phyloP scores from a whole-genome alignment of 2,888 invertebrate genomes.

The Eupithecia vulgata region DNA sequence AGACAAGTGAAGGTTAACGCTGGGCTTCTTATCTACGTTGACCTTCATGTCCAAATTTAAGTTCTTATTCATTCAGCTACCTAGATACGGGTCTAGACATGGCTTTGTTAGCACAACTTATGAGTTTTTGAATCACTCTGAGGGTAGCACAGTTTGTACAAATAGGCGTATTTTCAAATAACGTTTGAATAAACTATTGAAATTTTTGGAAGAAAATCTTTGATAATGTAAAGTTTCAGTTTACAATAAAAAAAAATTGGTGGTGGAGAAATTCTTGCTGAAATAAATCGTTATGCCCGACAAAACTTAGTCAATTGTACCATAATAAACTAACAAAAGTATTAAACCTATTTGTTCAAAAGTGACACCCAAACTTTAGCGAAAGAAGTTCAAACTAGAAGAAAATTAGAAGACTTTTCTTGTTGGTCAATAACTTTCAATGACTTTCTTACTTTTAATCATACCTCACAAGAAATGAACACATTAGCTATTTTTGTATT shows the following conservation, averaged over 20 bases:
- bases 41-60: conserved; percentile 3
- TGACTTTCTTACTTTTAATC: background rate
- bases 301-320: background rate
- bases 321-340: background rate
- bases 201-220: background rate
- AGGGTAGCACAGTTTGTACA: background rate
- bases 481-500: too few relatives aligned
- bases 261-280: background rate
- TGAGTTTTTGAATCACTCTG: conserved; percentile 13
- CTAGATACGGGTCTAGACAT: conserved; percentile 9
- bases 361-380: background rate
- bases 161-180: conserved; percentile 12
- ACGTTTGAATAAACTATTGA: conserved; percentile 8
- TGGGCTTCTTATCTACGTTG: background rate
- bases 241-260: background rate
- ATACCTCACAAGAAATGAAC: background rate
- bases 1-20: background rate
- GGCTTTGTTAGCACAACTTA: conserved; percentile 16
- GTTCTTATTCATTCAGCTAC: background rate
- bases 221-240: background rate
- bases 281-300: background rate
- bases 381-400: background rate
- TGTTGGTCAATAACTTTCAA: background rate
- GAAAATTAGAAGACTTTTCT: background rate
- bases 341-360: background rate